Evolutionary conservation across 1,140 invertebrate genomes (phyloP).

Genomic region (Scylla paramamosain): DNA sequence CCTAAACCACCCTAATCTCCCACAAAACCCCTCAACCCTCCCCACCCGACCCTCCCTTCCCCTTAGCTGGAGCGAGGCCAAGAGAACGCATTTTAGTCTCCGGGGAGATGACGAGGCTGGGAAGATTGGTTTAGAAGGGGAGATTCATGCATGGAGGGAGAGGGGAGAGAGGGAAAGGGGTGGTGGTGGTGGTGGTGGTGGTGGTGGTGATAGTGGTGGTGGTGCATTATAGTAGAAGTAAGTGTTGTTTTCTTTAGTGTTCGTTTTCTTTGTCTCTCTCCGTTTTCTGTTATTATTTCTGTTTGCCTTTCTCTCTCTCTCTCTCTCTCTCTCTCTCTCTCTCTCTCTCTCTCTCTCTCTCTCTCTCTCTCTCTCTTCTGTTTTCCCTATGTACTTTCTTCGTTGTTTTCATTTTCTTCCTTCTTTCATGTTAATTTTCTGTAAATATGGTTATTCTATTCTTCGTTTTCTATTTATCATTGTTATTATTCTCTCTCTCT

Average conservation of each 20-base stretch:
- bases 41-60: neutral
- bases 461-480: neutral
- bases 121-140: neutral
- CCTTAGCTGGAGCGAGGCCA: neutral
- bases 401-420: no score
- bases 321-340: neutral
- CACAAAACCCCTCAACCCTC: neutral
- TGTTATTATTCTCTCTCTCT: neutral
- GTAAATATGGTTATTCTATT: no score
- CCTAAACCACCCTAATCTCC: neutral
- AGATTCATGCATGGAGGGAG: neutral
- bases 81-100: neutral
- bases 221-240: neutral
- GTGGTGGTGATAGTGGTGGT: no score
- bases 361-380: neutral
- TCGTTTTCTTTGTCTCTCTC: no score
- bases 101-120: neutral
- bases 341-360: no score
- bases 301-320: neutral
- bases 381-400: no score
- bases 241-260: no score
- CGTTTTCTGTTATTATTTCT: neutral
- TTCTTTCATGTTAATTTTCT: no score
- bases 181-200: neutral
- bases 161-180: neutral